A percentile compares a stretch with the other conserved stretches of the same genome.
Conservation (phyloP, 2,888 invertebrate genomes). For the Ashinkailepas kermadecensis region DNA sequence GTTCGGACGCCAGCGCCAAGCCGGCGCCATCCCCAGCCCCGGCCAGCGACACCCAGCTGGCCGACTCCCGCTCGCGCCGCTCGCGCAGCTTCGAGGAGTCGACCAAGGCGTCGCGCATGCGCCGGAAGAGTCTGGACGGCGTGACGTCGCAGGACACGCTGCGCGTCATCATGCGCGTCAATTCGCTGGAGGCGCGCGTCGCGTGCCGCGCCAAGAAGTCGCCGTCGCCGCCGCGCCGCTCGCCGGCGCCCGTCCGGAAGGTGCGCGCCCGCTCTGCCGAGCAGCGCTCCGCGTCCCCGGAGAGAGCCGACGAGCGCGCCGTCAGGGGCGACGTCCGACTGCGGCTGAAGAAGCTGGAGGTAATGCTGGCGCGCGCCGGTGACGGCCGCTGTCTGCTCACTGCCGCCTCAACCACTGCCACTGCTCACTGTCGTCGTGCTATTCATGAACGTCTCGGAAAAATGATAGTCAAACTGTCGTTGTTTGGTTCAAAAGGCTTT, state of each 20-base stretch:
- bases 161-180: constrained; percentile 67
- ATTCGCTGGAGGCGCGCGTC: constrained; percentile 68
- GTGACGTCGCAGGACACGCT: constrained; percentile 48
- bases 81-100: constrained; percentile 35
- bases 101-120: constrained; percentile 36
- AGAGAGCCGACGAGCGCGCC: constrained; percentile 15
- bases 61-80: constrained; percentile 25
- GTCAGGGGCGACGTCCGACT: neutral
- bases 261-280: neutral
- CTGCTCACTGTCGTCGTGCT: too few species aligned
- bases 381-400: too few species aligned
- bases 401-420: too few species aligned
- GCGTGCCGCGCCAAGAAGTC: constrained; percentile 39
- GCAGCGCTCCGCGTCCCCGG: constrained; percentile 1
- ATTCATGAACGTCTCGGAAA: too few species aligned
- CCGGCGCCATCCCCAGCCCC: neutral
- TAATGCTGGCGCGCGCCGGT: neutral
- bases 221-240: constrained; percentile 24
- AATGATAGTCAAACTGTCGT: too few species aligned
- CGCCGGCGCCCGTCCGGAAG: constrained; percentile 24
- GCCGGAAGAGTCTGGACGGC: constrained; percentile 69
- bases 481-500: too few species aligned
- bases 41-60: neutral
- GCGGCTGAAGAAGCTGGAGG: neutral
- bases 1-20: neutral